A percentile compares a stretch with the other conserved stretches of the same genome.
phyloP scores from a whole-genome alignment of 1,140 invertebrate genomes.

The Eueides isabella region DNA sequence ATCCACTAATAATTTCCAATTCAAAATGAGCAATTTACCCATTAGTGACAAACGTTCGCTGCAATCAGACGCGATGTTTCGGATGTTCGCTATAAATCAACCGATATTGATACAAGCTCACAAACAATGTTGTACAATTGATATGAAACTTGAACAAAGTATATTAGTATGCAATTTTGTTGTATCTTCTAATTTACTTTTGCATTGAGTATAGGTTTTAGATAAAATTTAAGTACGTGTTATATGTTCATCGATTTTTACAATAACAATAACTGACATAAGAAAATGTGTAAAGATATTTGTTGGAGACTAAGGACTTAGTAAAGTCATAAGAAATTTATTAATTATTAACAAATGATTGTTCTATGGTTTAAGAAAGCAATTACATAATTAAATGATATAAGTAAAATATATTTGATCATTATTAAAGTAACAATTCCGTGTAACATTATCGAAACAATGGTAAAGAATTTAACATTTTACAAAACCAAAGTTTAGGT shows the following conservation, averaged over 20 bases:
- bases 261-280: too few species aligned
- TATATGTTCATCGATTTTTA: background rate
- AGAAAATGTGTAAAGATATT: too few species aligned
- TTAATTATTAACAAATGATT: too few species aligned
- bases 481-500: background rate
- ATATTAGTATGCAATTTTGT: background rate
- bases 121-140: constrained; percentile 17
- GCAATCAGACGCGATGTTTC: constrained; percentile 29
- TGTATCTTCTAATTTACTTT: background rate
- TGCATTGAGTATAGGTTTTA: background rate
- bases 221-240: too few species aligned
- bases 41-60: constrained; percentile 29
- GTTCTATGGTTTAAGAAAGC: too few species aligned
- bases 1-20: constrained; percentile 6
- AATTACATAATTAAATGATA: too few species aligned
- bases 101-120: constrained; percentile 23
- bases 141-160: constrained; percentile 22
- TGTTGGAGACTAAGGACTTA: too few species aligned
- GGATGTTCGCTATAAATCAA: constrained; percentile 22
- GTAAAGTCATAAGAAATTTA: too few species aligned
- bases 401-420: too few species aligned
- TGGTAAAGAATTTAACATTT: background rate
- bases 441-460: too few species aligned
- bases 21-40: constrained; percentile 21
- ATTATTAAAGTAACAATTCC: too few species aligned